Evolutionary conservation across 2,797 vertebrate species (phyloP), one percentile per base, ranked within the genome.

Genomic region (Natrix natrix): DNA sequence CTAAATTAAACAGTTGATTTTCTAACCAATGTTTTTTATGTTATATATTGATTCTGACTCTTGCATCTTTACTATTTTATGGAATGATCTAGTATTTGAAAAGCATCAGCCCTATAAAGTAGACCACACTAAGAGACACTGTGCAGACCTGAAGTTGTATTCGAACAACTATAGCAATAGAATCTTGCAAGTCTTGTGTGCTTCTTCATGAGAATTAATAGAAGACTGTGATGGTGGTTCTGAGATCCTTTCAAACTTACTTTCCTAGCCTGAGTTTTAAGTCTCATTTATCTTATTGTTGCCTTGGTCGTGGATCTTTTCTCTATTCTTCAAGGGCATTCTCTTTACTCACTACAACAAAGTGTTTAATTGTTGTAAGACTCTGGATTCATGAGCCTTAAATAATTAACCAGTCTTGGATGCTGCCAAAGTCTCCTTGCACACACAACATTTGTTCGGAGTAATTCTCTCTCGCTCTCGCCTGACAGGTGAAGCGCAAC

Each of bases 401-500:
- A 16, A 43, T 74, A 66, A 66, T 26, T 43, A 43, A 83, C 1
- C 55, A 55, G 54, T 32, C 26, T 20, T 61, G 55, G 78, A 87
- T 48, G 60, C 56, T 54, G 56, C 37, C 66, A 32, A n/a, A n/a
- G 11, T 89, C 12, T 26, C 57, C 69, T n/a, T 69, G 13, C 13
- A 2, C 26, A 59, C 5, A 86, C 37, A 86, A 32, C 14, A n/a
- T 17, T 69, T 8, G 17, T 48, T 4, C 20, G 17, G 8, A 7
- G 22, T 37, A 26, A 63, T 37, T 1, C 17, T 28, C 22, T 8
- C 6, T 63, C 86, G 26, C 37, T 28, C 12, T 24, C 10, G 54
- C 54, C 1, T 86, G 28, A 2, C 95, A 99, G 99, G 99, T 99
- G 59, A 99, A 98, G 96, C 98, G 98, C 96, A 99, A 99, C 95